Base-by-base conservation (phyloP, 2,113 vertebrate species). In the Equus quagga region DNA sequence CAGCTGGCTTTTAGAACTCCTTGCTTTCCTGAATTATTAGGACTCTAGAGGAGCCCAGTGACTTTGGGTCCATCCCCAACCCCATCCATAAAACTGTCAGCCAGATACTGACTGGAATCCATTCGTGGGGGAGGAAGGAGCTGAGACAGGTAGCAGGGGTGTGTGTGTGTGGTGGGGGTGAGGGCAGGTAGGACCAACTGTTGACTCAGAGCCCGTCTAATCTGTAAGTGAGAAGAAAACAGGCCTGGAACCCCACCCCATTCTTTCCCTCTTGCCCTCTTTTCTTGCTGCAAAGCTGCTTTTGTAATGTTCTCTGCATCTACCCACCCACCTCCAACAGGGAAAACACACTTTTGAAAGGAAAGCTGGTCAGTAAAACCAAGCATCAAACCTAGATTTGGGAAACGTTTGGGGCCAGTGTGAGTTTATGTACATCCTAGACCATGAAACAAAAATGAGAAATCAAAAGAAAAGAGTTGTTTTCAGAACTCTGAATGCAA, bases 1-100 rank as follows among this genome's bases (percentile, higher is more conserved):
- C 28, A 8, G 19, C 65, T 72, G 73, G 44, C 41, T 31, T 83
- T 91, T 69, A 41, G 58, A 79, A 69, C 12, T 60, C 51, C 46
- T 87, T 4, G 60, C 8, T 70, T 49, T 79, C n/a, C 67, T 41
- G 10, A 73, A 60, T 81, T 73, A 36, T 64, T 19, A 49, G 46
- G 78, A 56, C 41, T 93, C 11, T 24, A 60, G 60, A 60, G 49
- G 70, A 96, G 36, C 23, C 70, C 83, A 84, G 64, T 1, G 10
- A 62, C 49, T 86, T 90, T 51, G 31, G 67, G n/a, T 84, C 79
- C 33, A 73, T 76, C 31, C n/a, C 21, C 75, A 18, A 58, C 5
- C 13, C 62, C 84, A 76, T 70, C 51, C 89, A 44, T 54, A 78
- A 84, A 83, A 65, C 84, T 89, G 65, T 81, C 94, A 67, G 58